Base-by-base conservation (phyloP, 2,797 vertebrate species). In the Chlorospingus flavigularis region DNA sequence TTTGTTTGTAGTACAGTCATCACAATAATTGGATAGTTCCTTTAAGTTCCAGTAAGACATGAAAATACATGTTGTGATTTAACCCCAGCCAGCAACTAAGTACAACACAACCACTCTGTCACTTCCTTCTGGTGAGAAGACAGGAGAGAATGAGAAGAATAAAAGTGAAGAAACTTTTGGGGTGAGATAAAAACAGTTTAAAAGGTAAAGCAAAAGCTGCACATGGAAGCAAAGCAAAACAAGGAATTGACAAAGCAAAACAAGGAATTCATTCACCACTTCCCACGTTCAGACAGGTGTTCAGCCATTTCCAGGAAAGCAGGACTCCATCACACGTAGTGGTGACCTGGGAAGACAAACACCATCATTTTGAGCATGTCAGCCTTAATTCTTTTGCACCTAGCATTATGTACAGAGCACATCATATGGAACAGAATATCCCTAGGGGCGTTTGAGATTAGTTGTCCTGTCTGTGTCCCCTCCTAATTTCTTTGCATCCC, bases 251-350 rank as follows among this genome's bases (percentile, higher is more conserved):
- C 35, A 42, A 48, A 70, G 9, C 8, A 40, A 42, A 50, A 13
- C 12, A 42, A 42, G 18, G 8, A 71, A 43, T 51, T 72, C 0
- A 20, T 43, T 65, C 37, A 43, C 18, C 13, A 17, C 13, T 58
- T 51, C 13, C n/a, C 24, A 25, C 0, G 1, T 9, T 21, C 28
- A 30, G 58, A 31, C 6, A 63, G 50, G 9, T 51, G 23, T 58
- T 51, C 19, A 43, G 28, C 23, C n/a, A 65, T 24, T 51, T 30
- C 51, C 43, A 51, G 51, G 66, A 43, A 43, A 72, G 16, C n/a
- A 57, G 9, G 7, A 16, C 28, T 51, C 28, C 43, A 65, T 72
- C 37, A 37, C 35, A 26, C 0, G 0, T 51, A 17, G 12, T 24
- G 21, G 13, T 43, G 43, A 17, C 19, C 60, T 65, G 60, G 13